Conservation (phyloP, 2,888 invertebrate species). For the Noctuana brunneofusca region DNA sequence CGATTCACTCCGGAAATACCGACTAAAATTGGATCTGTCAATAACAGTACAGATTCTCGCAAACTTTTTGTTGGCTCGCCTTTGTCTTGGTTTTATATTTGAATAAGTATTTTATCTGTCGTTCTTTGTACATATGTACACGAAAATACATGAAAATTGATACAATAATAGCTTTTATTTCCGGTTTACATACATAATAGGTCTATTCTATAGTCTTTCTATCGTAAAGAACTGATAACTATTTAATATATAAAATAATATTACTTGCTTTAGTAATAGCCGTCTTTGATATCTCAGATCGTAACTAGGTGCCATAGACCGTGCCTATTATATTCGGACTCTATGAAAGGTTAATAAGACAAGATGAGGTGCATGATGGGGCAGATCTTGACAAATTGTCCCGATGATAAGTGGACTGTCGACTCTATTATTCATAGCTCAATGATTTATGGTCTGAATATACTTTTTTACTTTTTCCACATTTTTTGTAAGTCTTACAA, state of each 20-base stretch:
- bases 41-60: not conserved
- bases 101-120: not conserved
- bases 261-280: too few relatives aligned
- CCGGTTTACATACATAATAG: too few relatives aligned
- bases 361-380: constrained; percentile 20
- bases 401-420: constrained; percentile 17
- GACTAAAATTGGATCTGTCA: not conserved
- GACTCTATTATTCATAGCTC: constrained; percentile 10
- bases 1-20: not conserved
- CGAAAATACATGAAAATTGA: too few relatives aligned
- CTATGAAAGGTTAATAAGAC: constrained; percentile 25
- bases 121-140: not conserved
- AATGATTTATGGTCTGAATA: constrained; percentile 16
- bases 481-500: not conserved
- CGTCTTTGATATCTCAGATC: too few relatives aligned
- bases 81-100: not conserved
- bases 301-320: too few relatives aligned
- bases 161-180: too few relatives aligned
- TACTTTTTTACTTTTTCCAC: not conserved
- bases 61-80: not conserved
- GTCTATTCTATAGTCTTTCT: too few relatives aligned
- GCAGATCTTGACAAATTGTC: constrained; percentile 27
- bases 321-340: not conserved
- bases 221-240: too few relatives aligned
- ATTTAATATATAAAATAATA: too few relatives aligned